These are phyloP conservation scores for Oncorhynchus nerka DNA, from an alignment of 2,113 vertebrate species.

Conservation along the genomic window DNA sequence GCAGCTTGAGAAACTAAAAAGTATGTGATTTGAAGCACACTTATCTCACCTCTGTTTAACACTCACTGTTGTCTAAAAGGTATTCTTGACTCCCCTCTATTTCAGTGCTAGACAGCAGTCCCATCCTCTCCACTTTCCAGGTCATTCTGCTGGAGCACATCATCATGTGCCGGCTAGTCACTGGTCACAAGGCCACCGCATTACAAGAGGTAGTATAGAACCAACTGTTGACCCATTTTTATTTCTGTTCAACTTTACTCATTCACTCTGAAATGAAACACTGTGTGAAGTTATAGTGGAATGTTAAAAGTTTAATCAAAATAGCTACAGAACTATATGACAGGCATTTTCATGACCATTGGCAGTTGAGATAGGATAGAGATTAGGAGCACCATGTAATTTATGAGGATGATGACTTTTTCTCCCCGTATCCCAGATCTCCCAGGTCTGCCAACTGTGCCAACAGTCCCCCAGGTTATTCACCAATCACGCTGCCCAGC, in stretches of 20 bases:
- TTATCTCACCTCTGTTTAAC: not conserved
- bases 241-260: too few species aligned
- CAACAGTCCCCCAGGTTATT: constrained; percentile 96
- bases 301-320: too few species aligned
- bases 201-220: constrained; percentile 84
- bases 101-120: constrained; percentile 96
- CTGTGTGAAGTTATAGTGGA: too few species aligned
- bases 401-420: too few species aligned
- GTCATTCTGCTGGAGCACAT: constrained; percentile 97
- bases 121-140: constrained; percentile 98
- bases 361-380: too few species aligned
- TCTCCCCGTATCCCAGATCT: constrained; percentile 78
- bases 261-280: too few species aligned
- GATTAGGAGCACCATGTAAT: too few species aligned
- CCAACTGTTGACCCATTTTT: too few species aligned
- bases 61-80: not conserved
- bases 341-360: too few species aligned
- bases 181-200: constrained; percentile 95
- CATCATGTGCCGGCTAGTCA: constrained; percentile 98
- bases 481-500: constrained; percentile 95
- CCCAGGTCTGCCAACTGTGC: constrained; percentile 98
- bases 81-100: not conserved
- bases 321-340: too few species aligned
- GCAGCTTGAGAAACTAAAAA: constrained; percentile 98
- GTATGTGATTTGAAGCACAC: constrained; percentile 69